A percentile compares a stretch with the other conserved stretches of the same genome.
Conservation (phyloP, 1,140 invertebrate species). For the Oryzaephilus surinamensis region DNA sequence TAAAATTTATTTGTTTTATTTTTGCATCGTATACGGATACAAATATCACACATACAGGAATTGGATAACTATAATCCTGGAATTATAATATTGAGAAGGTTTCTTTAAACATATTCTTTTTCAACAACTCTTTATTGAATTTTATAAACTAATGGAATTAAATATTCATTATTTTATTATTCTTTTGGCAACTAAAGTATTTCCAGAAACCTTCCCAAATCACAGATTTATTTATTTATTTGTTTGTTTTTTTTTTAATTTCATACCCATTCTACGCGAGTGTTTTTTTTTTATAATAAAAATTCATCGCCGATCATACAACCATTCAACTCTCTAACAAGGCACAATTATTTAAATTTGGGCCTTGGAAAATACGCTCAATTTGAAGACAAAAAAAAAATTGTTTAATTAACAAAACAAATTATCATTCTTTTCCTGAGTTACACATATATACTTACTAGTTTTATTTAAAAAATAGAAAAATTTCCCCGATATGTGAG, state of each 20-base stretch:
- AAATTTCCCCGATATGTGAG: no score
- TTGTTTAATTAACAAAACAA: no score
- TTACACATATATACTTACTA: no score
- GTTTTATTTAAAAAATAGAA: no score
- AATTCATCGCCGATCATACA: slow-evolving; percentile 6
- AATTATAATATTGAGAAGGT: slow-evolving; percentile 36
- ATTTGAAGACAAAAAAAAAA: no score
- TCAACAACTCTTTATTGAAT: no score
- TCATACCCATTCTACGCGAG: slow-evolving; percentile 6
- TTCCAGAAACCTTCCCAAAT: slow-evolving; percentile 35
- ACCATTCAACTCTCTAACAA: slow-evolving; percentile 28
- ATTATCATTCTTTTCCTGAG: no score
- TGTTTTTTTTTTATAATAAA: no score
- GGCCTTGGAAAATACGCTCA: no score
- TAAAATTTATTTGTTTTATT: slow-evolving; percentile 6
- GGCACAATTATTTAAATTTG: no score
- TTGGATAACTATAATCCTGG: slow-evolving; percentile 32
- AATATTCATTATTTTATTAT: slow-evolving; percentile 17
- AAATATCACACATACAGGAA: slow-evolving; percentile 37
- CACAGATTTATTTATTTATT: slow-evolving; percentile 34
- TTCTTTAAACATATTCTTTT: slow-evolving; percentile 23
- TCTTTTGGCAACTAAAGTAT: slow-evolving; percentile 35
- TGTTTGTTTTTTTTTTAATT: slow-evolving; percentile 11
- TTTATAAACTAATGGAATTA: slow-evolving; percentile 32
- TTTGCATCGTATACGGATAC: slow-evolving; percentile 12